Conservation (phyloP, 2,888 invertebrate genomes). For the Pammene fasciana region DNA sequence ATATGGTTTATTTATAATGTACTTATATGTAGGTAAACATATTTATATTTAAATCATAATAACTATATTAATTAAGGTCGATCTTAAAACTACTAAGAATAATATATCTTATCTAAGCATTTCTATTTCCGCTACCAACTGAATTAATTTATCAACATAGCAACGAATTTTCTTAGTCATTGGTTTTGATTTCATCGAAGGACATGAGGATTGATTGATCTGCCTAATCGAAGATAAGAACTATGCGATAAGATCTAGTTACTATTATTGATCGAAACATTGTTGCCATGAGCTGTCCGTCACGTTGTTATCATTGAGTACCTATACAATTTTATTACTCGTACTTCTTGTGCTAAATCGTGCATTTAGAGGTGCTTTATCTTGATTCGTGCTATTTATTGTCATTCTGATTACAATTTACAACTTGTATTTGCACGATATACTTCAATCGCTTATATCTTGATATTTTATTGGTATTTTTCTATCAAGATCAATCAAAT, state of each 20-base stretch:
- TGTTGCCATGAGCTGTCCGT: constrained; percentile 26
- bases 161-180: background rate
- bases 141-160: background rate
- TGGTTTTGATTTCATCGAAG: constrained; percentile 23
- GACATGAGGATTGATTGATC: constrained; percentile 10
- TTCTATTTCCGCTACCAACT: background rate
- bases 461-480: too few species aligned
- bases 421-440: too few species aligned
- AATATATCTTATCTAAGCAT: background rate
- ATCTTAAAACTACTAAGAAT: too few species aligned
- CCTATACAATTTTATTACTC: background rate
- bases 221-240: constrained; percentile 22
- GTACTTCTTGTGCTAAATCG: too few species aligned
- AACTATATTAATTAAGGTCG: too few species aligned
- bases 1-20: too few species aligned
- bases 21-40: too few species aligned
- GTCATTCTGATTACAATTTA: background rate
- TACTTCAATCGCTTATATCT: background rate
- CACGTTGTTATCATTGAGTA: background rate
- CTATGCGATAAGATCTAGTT: constrained; percentile 12
- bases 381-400: background rate
- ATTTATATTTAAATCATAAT: too few species aligned
- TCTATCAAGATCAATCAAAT: background rate
- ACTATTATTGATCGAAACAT: constrained; percentile 17
- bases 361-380: background rate